Evolutionary conservation across 2,888 invertebrate species (phyloP), one percentile per base, ranked within the genome.

Genomic region (Ernsta delagoae): DNA sequence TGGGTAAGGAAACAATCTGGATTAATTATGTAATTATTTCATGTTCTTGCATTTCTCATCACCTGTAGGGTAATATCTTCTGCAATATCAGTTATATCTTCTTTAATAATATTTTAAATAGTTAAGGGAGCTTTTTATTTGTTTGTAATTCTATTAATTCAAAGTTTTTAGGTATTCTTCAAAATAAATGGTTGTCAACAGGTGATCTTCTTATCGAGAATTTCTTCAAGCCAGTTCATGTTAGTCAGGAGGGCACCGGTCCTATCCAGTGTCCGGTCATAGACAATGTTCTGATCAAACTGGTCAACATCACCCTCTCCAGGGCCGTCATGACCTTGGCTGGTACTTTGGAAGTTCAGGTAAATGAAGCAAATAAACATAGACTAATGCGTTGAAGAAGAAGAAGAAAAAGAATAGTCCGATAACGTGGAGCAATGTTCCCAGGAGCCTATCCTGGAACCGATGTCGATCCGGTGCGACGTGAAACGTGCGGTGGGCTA

Each of bases 151-250:
- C 39, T 7, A 7, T 39, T 39, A 39, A 39, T 39, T 39, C 7
- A 39, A 39, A 7, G 5, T 39, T 39, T 39, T 39, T 39, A 39
- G 1, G 1, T 31, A 31, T 31, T 31, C 31, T 4, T 31, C 31
- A 31, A 31, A 31, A 31, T 31, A 31, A 31, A 31, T 31, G 31
- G 31, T 31, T 31, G 31, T 39, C 39, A 5, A 39, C 87, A 94
- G 97, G 97, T 61, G 95, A 96, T 79, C 91, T 97, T n/a, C 94
- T 94, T 6, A 95, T 97, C 34, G 96, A 97, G 82, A 98, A 97
- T 82, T 96, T 96, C 88, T 97, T 97, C 88, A 96, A 96, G 78
- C 94, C 94, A 71, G 80, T 93, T 57, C 85, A 80, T 48, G 73
- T 78, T 0, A 77, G 73, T 65, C 87, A 79, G n/a, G 89, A 81